Base-by-base conservation (phyloP, 2,113 vertebrate genomes). In the Oreochromis niloticus region DNA sequence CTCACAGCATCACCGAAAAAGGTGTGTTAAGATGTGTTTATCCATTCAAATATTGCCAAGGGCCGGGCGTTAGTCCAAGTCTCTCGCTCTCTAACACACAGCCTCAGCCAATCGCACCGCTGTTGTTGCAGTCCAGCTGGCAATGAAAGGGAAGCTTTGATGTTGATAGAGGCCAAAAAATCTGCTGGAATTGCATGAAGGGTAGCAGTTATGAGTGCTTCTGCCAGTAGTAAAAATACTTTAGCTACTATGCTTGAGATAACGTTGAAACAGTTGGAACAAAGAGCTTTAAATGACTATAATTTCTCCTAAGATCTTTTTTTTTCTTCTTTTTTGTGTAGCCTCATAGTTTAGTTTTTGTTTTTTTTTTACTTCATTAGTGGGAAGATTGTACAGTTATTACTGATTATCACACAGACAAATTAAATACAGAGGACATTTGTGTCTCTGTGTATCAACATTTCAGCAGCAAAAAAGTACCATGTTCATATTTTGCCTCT, bases 51-150 rank as follows among this genome's bases (percentile, higher is more conserved):
- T 89, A 83, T 93, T 93, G 80, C 85, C 50, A 83, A 80, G 46
- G 87, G 66, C 52, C 75, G 66, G 90, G 91, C 78, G 41, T 22
- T 9, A 16, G 32, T 90, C 91, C 90, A 92, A 86, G 71, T 82
- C 86, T 89, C 83, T 63, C 63, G 43, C 87, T 71, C 52, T 55
- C 43, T 19, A 59, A 81, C 84, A 87, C 85, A 85, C 81, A 86
- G 56, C 46, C 59, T 7, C 55, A 80, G 43, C 34, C 78, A 89
- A 59, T 66, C 8, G 34, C 81, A 81, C 39, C 81, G 48, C 89
- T 86, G 81, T 87, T 88, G 83, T 32, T 85, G 55, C 85, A 66
- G 85, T 93, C 92, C 93, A 95, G 86, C 91, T 95, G 93, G 94
- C 93, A 89, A 63, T 68, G 57, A 91, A 73, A 85, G 13, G 14